Base-by-base conservation (phyloP, 2,113 vertebrate species). In the Rhabdomys dilectus region DNA sequence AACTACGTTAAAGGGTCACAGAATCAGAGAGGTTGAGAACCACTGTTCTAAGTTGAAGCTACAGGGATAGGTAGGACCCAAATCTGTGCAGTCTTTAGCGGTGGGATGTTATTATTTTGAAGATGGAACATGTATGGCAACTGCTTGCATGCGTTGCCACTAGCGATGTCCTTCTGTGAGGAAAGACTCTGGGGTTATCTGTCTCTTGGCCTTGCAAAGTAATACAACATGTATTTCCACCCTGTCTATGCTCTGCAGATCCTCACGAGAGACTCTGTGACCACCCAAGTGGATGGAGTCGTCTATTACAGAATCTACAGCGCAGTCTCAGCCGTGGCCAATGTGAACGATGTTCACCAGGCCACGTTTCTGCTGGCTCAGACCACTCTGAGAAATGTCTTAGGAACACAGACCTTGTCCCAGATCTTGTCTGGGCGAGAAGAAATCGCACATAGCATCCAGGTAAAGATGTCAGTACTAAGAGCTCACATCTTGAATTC, bases 261-360 rank as follows among this genome's bases (percentile, higher is more conserved):
- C 94, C 97, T 99, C 66, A 99, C 99, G 64, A 99, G 98, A 96
- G 99, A 99, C 97, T 99, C 99, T 0, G 99, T 99, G 97, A 99
- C 99, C 0, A 99, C 99, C 26, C 98, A 97, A 39, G 99, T 99
- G 96, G 99, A 99, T 10, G 99, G 99, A 0, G 99, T 99, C 11
- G 99, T 99, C 77, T 99, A 99, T 91, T 99, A 99, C 89, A 98
- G 99, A 19, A 98, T 99, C 53, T 68, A 98, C 26, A 99, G 98
- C 1, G 99, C 99, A 3, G 98, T 99, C 95, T 99, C 98, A 0
- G 97, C 99, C 0, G 99, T 99, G 95, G 98, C 98, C 53, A 99
- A 99, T 0, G 99, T 99, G 81, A 96, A 95, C 0, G 98, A 99
- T 16, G 99, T 99, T 16, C 98, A 99, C 96, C 97, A 97, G 10